Evolutionary conservation across 2,797 vertebrate species (phyloP).

Genomic region (Mormyrops attenuatus): DNA sequence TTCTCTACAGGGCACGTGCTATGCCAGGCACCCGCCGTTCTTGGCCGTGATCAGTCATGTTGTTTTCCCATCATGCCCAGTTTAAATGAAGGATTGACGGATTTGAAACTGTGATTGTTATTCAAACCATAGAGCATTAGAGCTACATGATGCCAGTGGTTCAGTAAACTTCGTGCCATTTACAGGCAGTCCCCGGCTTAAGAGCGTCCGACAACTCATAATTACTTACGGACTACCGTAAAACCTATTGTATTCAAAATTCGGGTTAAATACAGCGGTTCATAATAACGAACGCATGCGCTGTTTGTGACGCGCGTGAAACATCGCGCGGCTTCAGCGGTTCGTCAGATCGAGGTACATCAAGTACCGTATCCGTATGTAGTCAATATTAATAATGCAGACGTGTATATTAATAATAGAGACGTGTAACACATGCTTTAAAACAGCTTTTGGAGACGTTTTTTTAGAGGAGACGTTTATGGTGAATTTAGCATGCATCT

Average conservation of each 20-base stretch:
- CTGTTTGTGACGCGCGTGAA: neutral
- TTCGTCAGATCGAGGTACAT: neutral
- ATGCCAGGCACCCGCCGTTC: neutral
- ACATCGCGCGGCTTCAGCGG: neutral
- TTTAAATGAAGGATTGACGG: neutral
- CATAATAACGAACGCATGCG: neutral
- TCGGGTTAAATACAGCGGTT: neutral
- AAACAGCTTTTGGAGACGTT: neutral
- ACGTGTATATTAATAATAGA: neutral
- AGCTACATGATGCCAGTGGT: neutral
- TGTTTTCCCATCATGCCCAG: neutral
- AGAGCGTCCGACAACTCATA: neutral
- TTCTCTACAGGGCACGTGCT: neutral
- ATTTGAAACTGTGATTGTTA: neutral
- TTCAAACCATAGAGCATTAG: neutral
- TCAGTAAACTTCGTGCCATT: neutral
- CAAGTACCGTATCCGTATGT: neutral
- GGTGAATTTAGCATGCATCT: neutral
- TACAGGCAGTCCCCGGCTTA: neutral
- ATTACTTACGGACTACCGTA: neutral
- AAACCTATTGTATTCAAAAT: neutral
- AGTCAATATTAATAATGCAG: neutral
- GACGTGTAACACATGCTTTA: neutral
- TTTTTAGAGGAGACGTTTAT: neutral
- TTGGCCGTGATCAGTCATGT: neutral